Percentiles rank a stretch among this genome's conserved stretches.
These are phyloP conservation scores for Frieseomelitta varia DNA, from an alignment of 1,140 invertebrate genomes.

Conservation along the genomic window DNA sequence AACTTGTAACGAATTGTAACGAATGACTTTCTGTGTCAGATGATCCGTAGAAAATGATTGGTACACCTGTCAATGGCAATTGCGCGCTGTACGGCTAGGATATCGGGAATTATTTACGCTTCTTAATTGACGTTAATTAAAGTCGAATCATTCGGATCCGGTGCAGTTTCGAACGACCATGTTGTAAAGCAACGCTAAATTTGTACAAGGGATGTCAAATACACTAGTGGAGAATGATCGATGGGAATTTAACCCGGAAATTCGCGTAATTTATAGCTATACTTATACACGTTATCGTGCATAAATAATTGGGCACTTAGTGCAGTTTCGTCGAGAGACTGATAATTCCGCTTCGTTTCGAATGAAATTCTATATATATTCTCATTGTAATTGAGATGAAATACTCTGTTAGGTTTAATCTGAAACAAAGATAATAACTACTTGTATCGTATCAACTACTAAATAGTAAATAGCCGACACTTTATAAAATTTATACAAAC, in stretches of 20 bases:
- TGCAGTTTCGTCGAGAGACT: too few species aligned
- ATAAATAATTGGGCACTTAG: too few species aligned
- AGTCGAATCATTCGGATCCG: background rate
- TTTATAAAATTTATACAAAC: too few species aligned
- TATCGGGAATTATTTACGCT: background rate
- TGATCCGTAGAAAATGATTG: background rate
- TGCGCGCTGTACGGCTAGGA: background rate
- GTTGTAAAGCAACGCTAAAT: background rate
- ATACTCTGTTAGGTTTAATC: too few species aligned
- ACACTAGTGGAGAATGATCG: background rate
- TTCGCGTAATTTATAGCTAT: background rate
- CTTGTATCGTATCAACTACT: too few species aligned
- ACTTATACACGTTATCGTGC: too few species aligned
- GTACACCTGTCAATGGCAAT: slow-evolving; percentile 28
- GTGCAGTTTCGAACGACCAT: background rate
- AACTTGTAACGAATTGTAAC: too few species aligned
- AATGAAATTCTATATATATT: too few species aligned
- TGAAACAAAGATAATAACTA: too few species aligned
- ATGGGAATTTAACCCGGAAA: background rate
- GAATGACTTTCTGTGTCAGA: slow-evolving; percentile 24
- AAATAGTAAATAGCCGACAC: too few species aligned
- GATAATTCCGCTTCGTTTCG: too few species aligned
- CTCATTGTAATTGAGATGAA: too few species aligned
- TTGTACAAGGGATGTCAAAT: background rate
- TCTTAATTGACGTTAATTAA: slow-evolving; percentile 32